These are phyloP conservation scores for Ophiothrix spiculata DNA, from an alignment of 35 echinoderm and acorn worm genomes.

Conservation along the genomic window DNA sequence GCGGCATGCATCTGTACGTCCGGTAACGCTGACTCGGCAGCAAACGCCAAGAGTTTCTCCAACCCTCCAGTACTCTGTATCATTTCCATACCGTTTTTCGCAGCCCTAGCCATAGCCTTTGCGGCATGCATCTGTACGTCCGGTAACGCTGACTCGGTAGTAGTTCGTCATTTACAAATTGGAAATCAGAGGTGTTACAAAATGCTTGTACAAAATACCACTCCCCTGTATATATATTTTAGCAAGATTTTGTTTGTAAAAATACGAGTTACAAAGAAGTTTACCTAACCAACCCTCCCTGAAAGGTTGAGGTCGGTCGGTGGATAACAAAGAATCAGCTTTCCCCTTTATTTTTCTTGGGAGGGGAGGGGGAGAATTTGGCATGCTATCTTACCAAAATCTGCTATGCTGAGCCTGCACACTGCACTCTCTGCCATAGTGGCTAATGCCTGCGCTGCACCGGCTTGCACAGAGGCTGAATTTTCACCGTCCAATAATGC, in stretches of 20 bases:
- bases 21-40: conserved; percentile 72
- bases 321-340: no score
- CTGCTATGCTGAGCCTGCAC: conserved; percentile 75
- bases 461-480: conserved; percentile 62
- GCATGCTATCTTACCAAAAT: conserved; percentile 65
- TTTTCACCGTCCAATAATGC: conserved; percentile 63
- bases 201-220: no score
- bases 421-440: conserved; percentile 88
- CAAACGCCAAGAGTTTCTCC: conserved; percentile 60
- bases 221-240: no score
- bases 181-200: no score
- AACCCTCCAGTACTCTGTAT: conserved; percentile 96
- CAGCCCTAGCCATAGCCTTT: conserved; percentile 91
- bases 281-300: no score
- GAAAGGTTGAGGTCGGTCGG: no score
- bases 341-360: no score
- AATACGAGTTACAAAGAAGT: no score
- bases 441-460: conserved; percentile 72
- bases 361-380: neutral
- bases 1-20: conserved; percentile 93
- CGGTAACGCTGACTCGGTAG: conserved; percentile 71
- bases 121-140: conserved; percentile 93
- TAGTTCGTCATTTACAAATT: no score
- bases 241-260: no score
- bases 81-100: conserved; percentile 91